Evolutionary conservation across 2,888 invertebrate genomes (phyloP).

Genomic region (Busseola fusca): DNA sequence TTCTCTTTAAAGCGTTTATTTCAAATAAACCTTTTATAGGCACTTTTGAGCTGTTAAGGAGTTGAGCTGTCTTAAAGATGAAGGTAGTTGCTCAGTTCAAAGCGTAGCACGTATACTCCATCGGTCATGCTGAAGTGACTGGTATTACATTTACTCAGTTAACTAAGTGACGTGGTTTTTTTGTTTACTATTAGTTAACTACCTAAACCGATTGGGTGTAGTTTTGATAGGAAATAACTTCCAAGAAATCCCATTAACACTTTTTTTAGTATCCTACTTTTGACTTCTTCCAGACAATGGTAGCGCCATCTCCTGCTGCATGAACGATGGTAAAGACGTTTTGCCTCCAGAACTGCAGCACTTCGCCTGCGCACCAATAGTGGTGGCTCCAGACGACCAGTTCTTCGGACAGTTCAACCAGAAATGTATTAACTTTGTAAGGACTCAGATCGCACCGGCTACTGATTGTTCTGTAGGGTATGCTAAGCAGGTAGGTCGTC

Average conservation of each 20-base stretch:
- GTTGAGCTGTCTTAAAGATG: too few species aligned
- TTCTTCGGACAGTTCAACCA: conserved; percentile 90
- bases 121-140: too few species aligned
- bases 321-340: conserved; percentile 87
- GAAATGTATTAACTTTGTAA: conserved; percentile 92
- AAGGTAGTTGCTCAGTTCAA: too few species aligned
- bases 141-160: too few species aligned
- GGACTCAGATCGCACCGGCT: conserved; percentile 91
- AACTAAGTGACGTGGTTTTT: too few species aligned
- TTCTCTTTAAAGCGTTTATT: not conserved
- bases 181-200: too few species aligned
- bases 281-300: conserved; percentile 88
- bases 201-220: too few species aligned
- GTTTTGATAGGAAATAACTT: too few species aligned
- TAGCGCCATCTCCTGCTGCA: conserved; percentile 92
- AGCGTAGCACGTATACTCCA: too few species aligned
- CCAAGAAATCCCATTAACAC: too few species aligned
- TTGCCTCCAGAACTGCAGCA: conserved; percentile 89
- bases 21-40: too few species aligned
- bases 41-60: too few species aligned
- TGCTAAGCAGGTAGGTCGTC: conserved; percentile 89
- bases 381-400: conserved; percentile 88
- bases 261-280: not conserved
- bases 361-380: conserved; percentile 92
- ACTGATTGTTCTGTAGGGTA: conserved; percentile 91